These are phyloP conservation scores for Bubo scandiacus DNA, from an alignment of 2,113 vertebrate species.

Conservation along the genomic window DNA sequence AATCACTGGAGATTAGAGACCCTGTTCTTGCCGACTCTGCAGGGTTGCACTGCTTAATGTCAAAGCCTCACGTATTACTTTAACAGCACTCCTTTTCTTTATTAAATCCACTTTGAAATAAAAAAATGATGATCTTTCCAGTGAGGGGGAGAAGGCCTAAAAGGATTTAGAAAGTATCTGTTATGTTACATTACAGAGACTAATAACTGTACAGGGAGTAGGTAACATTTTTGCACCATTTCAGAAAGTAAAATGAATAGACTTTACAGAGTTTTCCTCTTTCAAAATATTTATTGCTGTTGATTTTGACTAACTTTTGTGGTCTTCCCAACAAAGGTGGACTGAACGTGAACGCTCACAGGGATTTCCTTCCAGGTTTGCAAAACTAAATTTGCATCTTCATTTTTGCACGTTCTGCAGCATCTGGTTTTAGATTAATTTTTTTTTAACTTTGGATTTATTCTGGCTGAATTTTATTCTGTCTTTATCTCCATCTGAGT, in stretches of 20 bases:
- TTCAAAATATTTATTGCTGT: slow-evolving; percentile 48
- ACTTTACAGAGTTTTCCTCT: slow-evolving; percentile 64
- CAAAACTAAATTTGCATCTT: slow-evolving; percentile 31
- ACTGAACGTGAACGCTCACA: fast-evolving
- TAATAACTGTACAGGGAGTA: slow-evolving; percentile 83
- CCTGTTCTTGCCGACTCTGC: slow-evolving; percentile 86
- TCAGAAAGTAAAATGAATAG: slow-evolving; percentile 69
- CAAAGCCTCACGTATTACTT: slow-evolving; percentile 91
- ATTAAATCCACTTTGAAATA: slow-evolving; percentile 90
- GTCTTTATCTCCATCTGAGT: slow-evolving; percentile 69
- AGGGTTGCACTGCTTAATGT: slow-evolving; percentile 95
- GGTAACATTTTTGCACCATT: slow-evolving; percentile 81
- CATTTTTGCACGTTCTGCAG: background rate
- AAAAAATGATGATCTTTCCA: slow-evolving; percentile 87
- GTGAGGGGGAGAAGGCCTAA: slow-evolving; percentile 80
- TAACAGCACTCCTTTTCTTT: slow-evolving; percentile 90
- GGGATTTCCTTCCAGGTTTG: slow-evolving; percentile 19
- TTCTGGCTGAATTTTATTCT: slow-evolving; percentile 34
- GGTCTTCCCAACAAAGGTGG: background rate
- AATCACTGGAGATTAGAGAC: slow-evolving; percentile 99
- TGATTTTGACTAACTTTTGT: background rate
- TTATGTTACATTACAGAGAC: slow-evolving; percentile 85
- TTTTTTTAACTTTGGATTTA: slow-evolving; percentile 29
- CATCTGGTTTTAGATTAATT: slow-evolving; percentile 60
- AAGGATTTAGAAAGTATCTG: slow-evolving; percentile 89